phyloP scores from a whole-genome alignment of 2,113 vertebrate species.

The Isurus oxyrinchus region DNA sequence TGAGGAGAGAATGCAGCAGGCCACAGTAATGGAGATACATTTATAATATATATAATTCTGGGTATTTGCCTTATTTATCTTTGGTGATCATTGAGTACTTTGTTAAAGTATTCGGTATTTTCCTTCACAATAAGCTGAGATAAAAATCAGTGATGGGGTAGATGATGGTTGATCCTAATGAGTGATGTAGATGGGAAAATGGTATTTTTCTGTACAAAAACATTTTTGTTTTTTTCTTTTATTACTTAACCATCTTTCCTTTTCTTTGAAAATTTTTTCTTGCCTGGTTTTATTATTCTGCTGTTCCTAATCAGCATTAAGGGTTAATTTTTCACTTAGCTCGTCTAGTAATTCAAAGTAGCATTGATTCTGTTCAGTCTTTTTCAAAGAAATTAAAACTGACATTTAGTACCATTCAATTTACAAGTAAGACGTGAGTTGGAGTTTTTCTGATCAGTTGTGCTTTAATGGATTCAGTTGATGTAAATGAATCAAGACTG shows the following conservation, averaged over 20 bases:
- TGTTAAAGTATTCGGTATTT: not conserved
- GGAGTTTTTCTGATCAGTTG: not conserved
- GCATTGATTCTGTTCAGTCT: not conserved
- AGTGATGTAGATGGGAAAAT: not conserved
- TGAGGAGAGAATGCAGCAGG: not conserved
- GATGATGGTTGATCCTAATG: not conserved
- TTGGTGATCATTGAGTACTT: not conserved
- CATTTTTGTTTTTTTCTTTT: not conserved
- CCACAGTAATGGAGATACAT: not conserved
- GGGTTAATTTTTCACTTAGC: not conserved
- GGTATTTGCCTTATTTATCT: not conserved
- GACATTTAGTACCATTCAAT: not conserved
- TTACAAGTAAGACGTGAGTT: not conserved
- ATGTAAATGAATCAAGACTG: not conserved
- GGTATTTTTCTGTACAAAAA: not conserved
- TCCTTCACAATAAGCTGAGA: not conserved
- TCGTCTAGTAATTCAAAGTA: not conserved
- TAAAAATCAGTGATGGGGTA: not conserved
- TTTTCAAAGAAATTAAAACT: not conserved
- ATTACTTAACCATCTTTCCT: not conserved
- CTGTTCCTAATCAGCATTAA: not conserved
- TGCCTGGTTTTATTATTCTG: not conserved
- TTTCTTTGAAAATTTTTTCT: not conserved
- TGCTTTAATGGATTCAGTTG: not conserved
- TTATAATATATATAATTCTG: not conserved